These are phyloP conservation scores for Spodoptera frugiperda DNA, from an alignment of 1,140 invertebrate genomes.

Conservation along the genomic window DNA sequence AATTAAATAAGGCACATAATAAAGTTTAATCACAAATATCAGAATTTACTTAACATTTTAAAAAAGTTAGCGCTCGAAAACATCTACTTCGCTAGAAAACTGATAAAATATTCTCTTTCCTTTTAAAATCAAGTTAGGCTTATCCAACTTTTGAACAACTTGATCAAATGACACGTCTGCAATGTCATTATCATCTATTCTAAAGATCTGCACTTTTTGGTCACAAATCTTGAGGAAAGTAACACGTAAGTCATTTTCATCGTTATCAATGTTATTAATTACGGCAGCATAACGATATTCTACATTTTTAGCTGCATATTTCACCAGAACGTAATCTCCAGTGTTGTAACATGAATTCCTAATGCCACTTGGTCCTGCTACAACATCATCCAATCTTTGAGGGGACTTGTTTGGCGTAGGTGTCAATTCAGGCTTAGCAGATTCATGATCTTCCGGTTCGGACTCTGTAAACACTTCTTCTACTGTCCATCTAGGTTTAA, in stretches of 20 bases:
- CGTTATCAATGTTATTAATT: conserved; percentile 15
- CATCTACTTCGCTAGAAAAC: not conserved
- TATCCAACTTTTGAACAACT: not conserved
- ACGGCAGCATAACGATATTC: conserved; percentile 22
- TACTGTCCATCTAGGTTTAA: conserved; percentile 33
- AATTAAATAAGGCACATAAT: not conserved
- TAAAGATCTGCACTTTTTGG: conserved; percentile 2
- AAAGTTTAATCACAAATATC: not conserved
- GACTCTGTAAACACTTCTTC: conserved; percentile 49
- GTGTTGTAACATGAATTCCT: conserved; percentile 7
- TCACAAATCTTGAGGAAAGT: conserved; percentile 29
- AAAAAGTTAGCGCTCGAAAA: not conserved
- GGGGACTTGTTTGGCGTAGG: conserved; percentile 10
- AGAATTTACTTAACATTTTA: not conserved
- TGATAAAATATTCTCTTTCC: conserved; percentile 33
- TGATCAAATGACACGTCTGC: conserved; percentile 11
- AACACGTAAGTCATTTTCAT: conserved; percentile 6
- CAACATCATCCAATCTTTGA: conserved; percentile 42
- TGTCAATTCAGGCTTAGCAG: no score
- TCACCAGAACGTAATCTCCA: conserved; percentile 19
- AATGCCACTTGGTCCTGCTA: conserved; percentile 16
- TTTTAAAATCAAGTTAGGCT: conserved; percentile 11
- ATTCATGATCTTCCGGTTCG: conserved; percentile 34
- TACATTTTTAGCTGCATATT: conserved; percentile 6
- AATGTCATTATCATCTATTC: conserved; percentile 1